Conservation (phyloP, 2,113 vertebrate genomes). For the Aplodontia rufa region DNA sequence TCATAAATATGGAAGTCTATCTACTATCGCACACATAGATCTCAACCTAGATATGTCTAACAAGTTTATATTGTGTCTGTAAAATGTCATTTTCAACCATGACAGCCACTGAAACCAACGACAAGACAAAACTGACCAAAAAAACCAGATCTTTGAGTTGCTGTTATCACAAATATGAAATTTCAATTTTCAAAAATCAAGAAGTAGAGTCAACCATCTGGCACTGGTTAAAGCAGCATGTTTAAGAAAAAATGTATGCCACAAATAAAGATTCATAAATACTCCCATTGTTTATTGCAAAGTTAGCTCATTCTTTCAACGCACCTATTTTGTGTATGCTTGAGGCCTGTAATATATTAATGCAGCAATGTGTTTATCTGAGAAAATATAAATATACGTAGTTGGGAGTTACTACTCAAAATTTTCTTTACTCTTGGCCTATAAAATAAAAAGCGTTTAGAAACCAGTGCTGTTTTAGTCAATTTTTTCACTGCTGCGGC, state of each 20-base stretch:
- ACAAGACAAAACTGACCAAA: not conserved
- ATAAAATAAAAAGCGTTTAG: not conserved
- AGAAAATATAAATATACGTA: constrained; percentile 1
- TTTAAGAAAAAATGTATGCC: not conserved
- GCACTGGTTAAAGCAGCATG: not conserved
- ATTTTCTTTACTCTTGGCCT: not conserved
- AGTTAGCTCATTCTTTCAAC: not conserved
- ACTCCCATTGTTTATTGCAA: constrained; percentile 20
- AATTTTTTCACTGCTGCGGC: no score
- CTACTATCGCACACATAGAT: not conserved
- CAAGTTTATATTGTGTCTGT: not conserved
- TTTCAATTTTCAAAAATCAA: not conserved
- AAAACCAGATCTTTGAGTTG: not conserved
- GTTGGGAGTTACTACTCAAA: not conserved
- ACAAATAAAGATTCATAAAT: not conserved
- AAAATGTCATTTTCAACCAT: not conserved
- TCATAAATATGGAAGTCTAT: not conserved
- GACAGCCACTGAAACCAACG: not conserved
- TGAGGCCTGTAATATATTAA: not conserved
- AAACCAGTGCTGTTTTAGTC: no score
- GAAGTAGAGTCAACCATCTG: not conserved
- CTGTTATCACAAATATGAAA: not conserved
- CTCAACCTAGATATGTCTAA: not conserved
- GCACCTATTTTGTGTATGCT: not conserved
- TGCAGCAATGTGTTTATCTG: not conserved